Conservation (phyloP, 2,113 vertebrate species). For the Clarias batrachus region DNA sequence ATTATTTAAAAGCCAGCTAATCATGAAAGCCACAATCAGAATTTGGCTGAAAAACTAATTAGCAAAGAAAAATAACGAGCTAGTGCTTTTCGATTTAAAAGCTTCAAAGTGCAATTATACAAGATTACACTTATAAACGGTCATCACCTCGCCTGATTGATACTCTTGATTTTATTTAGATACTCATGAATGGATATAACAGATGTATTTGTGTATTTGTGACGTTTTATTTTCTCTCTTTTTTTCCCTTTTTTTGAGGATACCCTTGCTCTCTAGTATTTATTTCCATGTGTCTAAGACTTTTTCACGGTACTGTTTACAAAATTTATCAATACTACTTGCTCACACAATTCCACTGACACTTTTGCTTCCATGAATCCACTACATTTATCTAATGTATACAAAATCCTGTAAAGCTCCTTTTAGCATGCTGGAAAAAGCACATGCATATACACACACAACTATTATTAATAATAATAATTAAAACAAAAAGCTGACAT, state of each 20-base stretch:
- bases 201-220: no score
- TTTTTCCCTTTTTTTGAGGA: no score
- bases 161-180: background rate
- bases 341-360: background rate
- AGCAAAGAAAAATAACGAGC: background rate
- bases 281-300: no score
- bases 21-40: conserved; percentile 22
- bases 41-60: conserved; percentile 36
- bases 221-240: no score
- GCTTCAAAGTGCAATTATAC: conserved; percentile 34
- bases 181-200: background rate
- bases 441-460: no score
- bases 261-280: no score
- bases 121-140: conserved; percentile 38
- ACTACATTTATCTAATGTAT: background rate
- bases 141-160: conserved; percentile 13
- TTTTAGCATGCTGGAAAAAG: background rate
- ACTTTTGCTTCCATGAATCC: background rate
- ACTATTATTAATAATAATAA: no score
- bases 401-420: background rate
- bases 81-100: background rate
- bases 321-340: background rate
- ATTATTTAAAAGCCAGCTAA: conserved; percentile 42
- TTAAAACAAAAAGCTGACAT: background rate
- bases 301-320: no score